Base-by-base conservation (phyloP, 2,113 vertebrate genomes). In the Otocyon megalotis region DNA sequence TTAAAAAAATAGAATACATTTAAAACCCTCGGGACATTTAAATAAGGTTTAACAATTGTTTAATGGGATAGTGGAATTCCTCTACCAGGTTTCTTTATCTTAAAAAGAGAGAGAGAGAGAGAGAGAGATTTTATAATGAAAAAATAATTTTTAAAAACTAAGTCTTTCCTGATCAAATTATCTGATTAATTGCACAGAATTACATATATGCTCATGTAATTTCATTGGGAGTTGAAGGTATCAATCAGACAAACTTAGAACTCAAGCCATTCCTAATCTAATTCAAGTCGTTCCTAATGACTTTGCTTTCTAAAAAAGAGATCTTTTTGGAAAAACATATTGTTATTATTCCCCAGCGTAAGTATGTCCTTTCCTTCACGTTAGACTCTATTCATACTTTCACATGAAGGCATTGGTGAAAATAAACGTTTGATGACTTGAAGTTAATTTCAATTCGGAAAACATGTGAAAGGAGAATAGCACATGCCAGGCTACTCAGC, bases 121-220 rank as follows among this genome's bases (percentile, higher is more conserved):
- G 43, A 43, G 43, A 67, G 48, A 63, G 5, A 60, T 79, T 86
- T 93, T 63, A 69, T 28, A 90, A 74, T 76, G 24, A 95, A 89
- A 89, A 96, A 92, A 69, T 50, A 43, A 63, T 88, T 28, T 32
- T 85, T 97, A 26, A 82, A 91, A 83, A 90, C 77, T 67, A 69
- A 79, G 7, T 32, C 24, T 94, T 93, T 10, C 1, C 10, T 56
- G 5, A 88, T 65, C 5, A 96, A 92, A 67, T 62, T 7, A 63
- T 80, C 17, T 86, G 83, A 93, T 92, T 92, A 79, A 63, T 17
- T 54, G 2, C 3, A 69, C 3, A 80, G 65, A 82, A 50, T 95
- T 88, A 28, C 13, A 72, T 90, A 62, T 48, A 54, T 88, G 28
- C 5, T 58, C 17, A 62, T 37, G 3, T 56, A 88, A 79, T 24